Base-by-base conservation (phyloP, 2,113 vertebrate species). In the Microcebus ravelobensis region DNA sequence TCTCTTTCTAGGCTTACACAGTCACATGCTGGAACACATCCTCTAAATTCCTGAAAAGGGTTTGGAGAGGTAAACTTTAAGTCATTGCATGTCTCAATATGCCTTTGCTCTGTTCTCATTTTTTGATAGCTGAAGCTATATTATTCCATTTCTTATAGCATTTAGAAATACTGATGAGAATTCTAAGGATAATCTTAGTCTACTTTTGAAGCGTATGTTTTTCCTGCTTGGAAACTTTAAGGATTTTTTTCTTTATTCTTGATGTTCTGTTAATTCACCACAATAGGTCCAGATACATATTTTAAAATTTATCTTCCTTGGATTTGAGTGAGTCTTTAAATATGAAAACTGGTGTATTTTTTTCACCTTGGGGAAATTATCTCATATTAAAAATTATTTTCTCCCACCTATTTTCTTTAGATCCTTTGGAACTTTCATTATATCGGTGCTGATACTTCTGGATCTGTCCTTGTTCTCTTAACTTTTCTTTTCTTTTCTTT, bases 1-100 rank as follows among this genome's bases (percentile, higher is more conserved):
- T 90, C 45, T 96, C 92, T 96, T 97, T 96, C 90, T 94, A 96
- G 94, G 71, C 86, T 90, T 92, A 77, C 50, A 67, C 14, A 67
- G 88, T 92, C 34, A 36, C 84, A 67, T 63, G 91, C 71, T 81
- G 70, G 70, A 94, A 91, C 93, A 76, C 59, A 94, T 89, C 91
- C 52, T 97, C 87, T 84, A 95, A 87, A 95, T 97, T 96, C 81
- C 88, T 93, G 85, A 95, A 96, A 96, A 96, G 84, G 87, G 70
- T 87, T 97, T 96, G 52, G 90, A 86, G 42, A 94, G 59, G 21
- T 63, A 36, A 90, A 96, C 76, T 77, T 92, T 74, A 59, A 92
- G 73, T 87, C 70, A 50, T 82, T 90, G 68, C 94, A 25, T 96
- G 82, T 92, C 94, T 96, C 71, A 89, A 90, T 92, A 88, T 83